Percentiles rank a stretch among this genome's conserved stretches.
Conservation (phyloP, 2,113 vertebrate species). For the Phalacrocorax carbo region DNA sequence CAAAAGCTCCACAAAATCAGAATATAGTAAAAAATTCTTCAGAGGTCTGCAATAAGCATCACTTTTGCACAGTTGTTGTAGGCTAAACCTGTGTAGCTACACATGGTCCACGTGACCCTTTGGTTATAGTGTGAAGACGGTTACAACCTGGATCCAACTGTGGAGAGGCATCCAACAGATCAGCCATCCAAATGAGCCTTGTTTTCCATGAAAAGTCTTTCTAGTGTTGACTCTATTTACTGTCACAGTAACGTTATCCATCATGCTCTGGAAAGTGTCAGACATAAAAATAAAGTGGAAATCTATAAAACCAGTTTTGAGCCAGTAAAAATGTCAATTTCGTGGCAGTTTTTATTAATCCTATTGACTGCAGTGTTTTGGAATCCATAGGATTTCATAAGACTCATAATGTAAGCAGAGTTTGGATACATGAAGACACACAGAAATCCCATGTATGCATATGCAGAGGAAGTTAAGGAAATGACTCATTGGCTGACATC, state of each 20-base stretch:
- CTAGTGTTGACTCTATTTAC: neutral
- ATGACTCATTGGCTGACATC: neutral
- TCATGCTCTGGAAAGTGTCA: neutral
- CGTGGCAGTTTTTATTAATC: neutral
- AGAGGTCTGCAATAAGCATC: neutral
- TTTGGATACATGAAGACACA: neutral
- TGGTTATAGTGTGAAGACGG: neutral
- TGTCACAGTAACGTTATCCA: constrained; percentile 9
- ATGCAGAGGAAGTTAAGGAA: neutral
- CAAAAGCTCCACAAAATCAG: neutral
- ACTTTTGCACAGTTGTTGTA: neutral
- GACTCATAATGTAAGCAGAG: neutral
- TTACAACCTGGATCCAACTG: neutral
- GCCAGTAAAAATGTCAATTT: constrained; percentile 29
- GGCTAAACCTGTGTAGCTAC: neutral
- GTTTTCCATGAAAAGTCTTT: neutral
- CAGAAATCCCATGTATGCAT: neutral
- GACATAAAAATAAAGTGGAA: constrained; percentile 50
- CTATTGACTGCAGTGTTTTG: neutral
- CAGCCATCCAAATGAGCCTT: neutral
- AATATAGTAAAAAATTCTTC: neutral
- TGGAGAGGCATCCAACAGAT: neutral
- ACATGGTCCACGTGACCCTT: neutral
- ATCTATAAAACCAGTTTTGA: constrained; percentile 45
- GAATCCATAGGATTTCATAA: neutral